Conservation (phyloP, 2,888 invertebrate species). For the Panzeria rudis region DNA sequence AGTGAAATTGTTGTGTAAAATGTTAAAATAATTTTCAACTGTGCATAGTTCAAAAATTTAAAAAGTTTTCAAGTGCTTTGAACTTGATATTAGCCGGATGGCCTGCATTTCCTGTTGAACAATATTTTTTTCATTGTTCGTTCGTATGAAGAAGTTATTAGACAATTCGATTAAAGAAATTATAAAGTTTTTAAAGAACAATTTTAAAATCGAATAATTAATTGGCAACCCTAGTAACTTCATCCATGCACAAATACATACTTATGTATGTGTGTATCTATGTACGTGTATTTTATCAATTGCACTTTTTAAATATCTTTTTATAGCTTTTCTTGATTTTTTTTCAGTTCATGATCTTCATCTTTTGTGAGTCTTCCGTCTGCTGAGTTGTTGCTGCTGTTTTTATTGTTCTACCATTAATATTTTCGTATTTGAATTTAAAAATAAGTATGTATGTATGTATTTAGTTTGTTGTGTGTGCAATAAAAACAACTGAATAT, state of each 20-base stretch:
- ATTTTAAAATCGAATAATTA: too few species aligned
- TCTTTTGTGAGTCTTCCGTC: constrained; percentile 10
- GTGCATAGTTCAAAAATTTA: too few species aligned
- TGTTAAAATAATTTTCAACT: too few species aligned
- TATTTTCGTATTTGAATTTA: constrained; percentile 16
- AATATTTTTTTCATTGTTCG: too few species aligned
- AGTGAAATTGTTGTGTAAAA: too few species aligned
- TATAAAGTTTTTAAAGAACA: too few species aligned
- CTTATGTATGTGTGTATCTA: not conserved
- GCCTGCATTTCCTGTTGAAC: too few species aligned
- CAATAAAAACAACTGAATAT: not conserved
- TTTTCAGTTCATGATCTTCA: constrained; percentile 23
- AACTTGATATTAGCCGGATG: too few species aligned
- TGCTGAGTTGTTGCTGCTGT: not conserved
- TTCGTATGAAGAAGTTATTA: too few species aligned
- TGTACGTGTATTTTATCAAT: not conserved
- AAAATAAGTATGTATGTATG: not conserved
- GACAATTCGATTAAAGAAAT: too few species aligned
- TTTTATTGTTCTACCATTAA: not conserved
- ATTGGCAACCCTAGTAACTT: too few species aligned
- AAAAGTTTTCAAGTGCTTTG: too few species aligned
- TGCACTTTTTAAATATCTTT: constrained; percentile 28
- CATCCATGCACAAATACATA: not conserved
- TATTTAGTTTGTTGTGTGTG: not conserved
- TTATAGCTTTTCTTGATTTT: constrained; percentile 14